These are phyloP conservation scores for Mastomys coucha DNA, from an alignment of 2,113 vertebrate genomes.

Conservation along the genomic window DNA sequence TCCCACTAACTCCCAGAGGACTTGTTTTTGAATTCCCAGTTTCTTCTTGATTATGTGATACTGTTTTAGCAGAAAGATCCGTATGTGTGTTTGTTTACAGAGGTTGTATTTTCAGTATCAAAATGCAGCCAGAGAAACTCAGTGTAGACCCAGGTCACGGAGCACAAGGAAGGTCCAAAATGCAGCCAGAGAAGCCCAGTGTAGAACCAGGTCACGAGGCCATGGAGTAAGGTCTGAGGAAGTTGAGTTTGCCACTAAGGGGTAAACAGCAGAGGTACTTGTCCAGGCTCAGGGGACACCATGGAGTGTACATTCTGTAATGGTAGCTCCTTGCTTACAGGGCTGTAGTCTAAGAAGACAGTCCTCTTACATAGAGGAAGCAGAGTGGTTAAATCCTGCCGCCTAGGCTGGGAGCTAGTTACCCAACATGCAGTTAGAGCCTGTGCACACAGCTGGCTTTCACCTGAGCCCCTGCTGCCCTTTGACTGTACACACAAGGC, in stretches of 20 bases:
- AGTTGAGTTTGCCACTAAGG: background rate
- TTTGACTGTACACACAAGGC: background rate
- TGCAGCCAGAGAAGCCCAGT: constrained; percentile 65
- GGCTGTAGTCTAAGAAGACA: constrained; percentile 47
- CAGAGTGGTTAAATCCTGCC: background rate
- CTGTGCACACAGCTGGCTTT: constrained; percentile 17
- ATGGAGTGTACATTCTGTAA: constrained; percentile 11
- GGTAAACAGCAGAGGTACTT: constrained; percentile 5
- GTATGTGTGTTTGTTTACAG: constrained; percentile 73
- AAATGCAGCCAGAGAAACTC: constrained; percentile 69
- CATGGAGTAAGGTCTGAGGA: constrained; percentile 39
- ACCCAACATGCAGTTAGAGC: background rate
- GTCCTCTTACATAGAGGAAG: constrained; percentile 24
- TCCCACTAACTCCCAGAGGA: constrained; percentile 88
- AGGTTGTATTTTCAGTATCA: constrained; percentile 80
- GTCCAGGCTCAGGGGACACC: background rate
- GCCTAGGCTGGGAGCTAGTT: background rate
- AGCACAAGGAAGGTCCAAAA: constrained; percentile 70
- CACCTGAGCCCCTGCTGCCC: background rate
- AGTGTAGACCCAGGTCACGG: constrained; percentile 73
- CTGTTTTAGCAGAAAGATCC: constrained; percentile 81
- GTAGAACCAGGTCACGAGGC: constrained; percentile 73
- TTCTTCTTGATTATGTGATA: constrained; percentile 78
- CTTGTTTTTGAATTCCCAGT: constrained; percentile 87
- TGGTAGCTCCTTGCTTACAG: constrained; percentile 43